A percentile compares a stretch with the other conserved stretches of the same genome.
Evolutionary conservation across 2,113 vertebrate species (phyloP).

Genomic region (Micromys minutus): DNA sequence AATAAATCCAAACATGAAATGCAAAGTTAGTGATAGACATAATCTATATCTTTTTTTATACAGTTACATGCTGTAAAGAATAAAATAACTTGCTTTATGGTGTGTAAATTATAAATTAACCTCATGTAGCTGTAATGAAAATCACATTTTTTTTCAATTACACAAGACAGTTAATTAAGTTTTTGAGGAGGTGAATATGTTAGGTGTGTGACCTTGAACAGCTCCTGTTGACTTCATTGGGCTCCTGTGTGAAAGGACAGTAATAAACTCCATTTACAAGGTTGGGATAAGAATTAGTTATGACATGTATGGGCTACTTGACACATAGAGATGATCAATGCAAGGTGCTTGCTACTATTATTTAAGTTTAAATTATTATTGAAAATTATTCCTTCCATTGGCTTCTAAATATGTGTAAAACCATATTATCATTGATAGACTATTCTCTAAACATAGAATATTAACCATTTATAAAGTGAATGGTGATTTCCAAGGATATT

Average conservation of each 20-base stretch:
- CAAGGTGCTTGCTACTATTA: neutral
- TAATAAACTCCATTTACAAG: neutral
- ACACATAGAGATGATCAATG: neutral
- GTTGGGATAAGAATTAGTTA: conserved; percentile 8
- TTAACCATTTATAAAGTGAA: neutral
- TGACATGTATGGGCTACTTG: neutral
- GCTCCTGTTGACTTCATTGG: neutral
- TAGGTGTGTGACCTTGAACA: neutral
- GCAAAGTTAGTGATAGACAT: neutral
- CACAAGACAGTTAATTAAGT: neutral
- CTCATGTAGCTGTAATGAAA: neutral
- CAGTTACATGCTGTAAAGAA: neutral
- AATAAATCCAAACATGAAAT: neutral
- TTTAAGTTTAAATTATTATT: conserved; percentile 11
- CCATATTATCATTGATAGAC: neutral
- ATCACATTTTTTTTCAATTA: neutral
- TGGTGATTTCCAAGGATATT: neutral
- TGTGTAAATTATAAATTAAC: neutral
- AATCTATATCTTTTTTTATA: neutral
- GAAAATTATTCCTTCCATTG: neutral
- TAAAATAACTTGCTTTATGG: conserved; percentile 18
- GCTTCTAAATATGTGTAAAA: neutral
- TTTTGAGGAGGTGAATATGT: neutral
- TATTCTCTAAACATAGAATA: neutral
- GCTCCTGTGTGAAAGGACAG: neutral